These are phyloP conservation scores for Euphydryas editha DNA, from an alignment of 2,888 invertebrate species.

Conservation along the genomic window DNA sequence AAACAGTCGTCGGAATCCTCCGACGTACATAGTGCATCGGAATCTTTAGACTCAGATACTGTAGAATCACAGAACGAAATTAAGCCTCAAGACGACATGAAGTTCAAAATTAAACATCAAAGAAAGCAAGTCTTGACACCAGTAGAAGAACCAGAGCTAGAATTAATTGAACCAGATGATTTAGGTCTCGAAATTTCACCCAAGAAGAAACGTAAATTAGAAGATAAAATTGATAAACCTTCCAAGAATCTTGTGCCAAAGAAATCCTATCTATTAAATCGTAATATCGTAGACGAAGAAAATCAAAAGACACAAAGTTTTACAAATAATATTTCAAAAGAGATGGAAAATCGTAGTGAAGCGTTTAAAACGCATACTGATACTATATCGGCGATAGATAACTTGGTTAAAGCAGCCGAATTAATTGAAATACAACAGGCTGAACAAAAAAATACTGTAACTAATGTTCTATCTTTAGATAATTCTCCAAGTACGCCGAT, in stretches of 20 bases:
- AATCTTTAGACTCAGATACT: slow-evolving; percentile 66
- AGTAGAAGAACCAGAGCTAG: slow-evolving; percentile 73
- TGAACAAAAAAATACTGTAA: slow-evolving; percentile 52
- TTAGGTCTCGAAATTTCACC: slow-evolving; percentile 65
- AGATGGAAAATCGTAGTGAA: slow-evolving; percentile 51
- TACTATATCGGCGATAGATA: slow-evolving; percentile 73
- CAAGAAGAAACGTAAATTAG: slow-evolving; percentile 70
- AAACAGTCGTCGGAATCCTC: slow-evolving; percentile 52
- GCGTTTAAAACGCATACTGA: slow-evolving; percentile 53
- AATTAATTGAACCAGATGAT: slow-evolving; percentile 73
- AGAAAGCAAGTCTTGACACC: slow-evolving; percentile 79
- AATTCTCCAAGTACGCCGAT: slow-evolving; percentile 60
- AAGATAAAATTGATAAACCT: slow-evolving; percentile 64
- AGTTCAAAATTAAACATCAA: slow-evolving; percentile 73
- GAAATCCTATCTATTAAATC: slow-evolving; percentile 71
- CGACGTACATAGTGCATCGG: slow-evolving; percentile 52
- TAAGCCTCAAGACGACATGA: slow-evolving; percentile 62
- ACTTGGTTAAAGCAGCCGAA: slow-evolving; percentile 77
- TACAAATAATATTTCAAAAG: slow-evolving; percentile 49
- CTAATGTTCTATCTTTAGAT: slow-evolving; percentile 46
- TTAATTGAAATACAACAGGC: slow-evolving; percentile 73
- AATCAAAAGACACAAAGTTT: slow-evolving; percentile 44
- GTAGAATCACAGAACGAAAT: slow-evolving; percentile 57
- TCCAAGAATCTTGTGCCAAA: slow-evolving; percentile 66
- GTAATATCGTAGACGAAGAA: slow-evolving; percentile 54